Percentiles rank a stretch among this genome's conserved stretches.
phyloP scores from a whole-genome alignment of 2,888 invertebrate species.

The Aspidiotus destructor region DNA sequence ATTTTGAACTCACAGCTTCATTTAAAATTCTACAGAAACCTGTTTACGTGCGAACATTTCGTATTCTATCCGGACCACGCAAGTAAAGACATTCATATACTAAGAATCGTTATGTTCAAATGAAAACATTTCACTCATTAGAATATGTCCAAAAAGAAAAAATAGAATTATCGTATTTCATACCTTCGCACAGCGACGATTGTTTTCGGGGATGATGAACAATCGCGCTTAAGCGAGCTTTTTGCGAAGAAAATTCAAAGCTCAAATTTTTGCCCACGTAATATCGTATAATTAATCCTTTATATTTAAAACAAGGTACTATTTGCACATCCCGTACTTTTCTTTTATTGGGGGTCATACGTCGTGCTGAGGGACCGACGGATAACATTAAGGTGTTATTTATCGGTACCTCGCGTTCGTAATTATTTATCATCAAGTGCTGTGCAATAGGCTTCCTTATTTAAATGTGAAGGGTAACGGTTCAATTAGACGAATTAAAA shows the following conservation, averaged over 20 bases:
- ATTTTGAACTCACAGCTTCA: constrained; percentile 30
- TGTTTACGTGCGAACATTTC: constrained; percentile 20
- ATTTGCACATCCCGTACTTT: too few species aligned
- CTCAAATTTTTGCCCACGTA: constrained; percentile 7
- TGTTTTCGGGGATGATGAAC: too few species aligned
- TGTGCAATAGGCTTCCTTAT: constrained; percentile 3
- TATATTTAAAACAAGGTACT: too few species aligned
- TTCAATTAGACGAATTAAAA: constrained; percentile 2
- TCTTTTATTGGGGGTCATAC: constrained; percentile 10
- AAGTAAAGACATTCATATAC: too few species aligned
- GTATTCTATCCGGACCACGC: background rate
- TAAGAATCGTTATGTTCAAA: too few species aligned
- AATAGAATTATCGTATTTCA: too few species aligned
- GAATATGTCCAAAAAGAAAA: too few species aligned
- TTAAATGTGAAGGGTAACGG: constrained; percentile 18
- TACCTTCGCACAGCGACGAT: too few species aligned
- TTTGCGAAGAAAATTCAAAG: background rate
- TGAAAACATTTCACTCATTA: background rate
- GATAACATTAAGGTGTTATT: too few species aligned
- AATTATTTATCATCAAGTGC: background rate
- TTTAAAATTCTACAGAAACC: constrained; percentile 26
- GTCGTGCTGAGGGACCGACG: too few species aligned
- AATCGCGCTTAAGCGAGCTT: too few species aligned
- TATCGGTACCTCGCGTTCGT: background rate
- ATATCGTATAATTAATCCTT: too few species aligned